A percentile compares a stretch with the other conserved stretches of the same genome.
Evolutionary conservation across 2,113 vertebrate species (phyloP).

Genomic region (Mus musculus): DNA sequence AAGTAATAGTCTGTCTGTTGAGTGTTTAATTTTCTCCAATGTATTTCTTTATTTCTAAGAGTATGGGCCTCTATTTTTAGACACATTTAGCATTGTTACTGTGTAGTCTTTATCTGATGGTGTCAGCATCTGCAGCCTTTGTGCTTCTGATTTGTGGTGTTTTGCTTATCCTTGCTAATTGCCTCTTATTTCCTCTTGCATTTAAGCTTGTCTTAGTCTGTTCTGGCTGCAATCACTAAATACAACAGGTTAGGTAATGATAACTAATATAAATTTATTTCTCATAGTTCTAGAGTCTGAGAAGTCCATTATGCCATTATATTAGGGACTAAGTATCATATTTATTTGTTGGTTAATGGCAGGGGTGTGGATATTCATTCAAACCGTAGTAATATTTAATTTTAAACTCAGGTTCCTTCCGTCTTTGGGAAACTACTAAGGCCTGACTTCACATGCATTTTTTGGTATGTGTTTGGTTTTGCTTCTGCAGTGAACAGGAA

Average conservation of each 20-base stretch:
- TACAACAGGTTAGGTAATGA: background rate
- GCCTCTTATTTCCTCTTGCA: background rate
- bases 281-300: background rate
- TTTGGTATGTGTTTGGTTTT: background rate
- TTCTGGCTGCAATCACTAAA: background rate
- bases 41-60: slow-evolving; percentile 33
- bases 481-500: background rate
- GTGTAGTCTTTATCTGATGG: background rate
- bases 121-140: background rate
- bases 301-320: background rate
- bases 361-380: background rate
- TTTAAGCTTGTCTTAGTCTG: background rate
- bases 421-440: background rate
- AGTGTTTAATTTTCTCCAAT: slow-evolving; percentile 57
- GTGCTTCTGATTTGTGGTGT: background rate
- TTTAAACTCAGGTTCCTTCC: background rate
- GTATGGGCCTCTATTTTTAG: background rate
- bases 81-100: background rate
- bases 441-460: background rate
- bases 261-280: background rate
- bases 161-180: background rate
- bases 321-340: background rate
- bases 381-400: background rate
- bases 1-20: background rate
- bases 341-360: background rate